Conservation (phyloP, 2,797 vertebrate genomes). For the Florisuga fusca region DNA sequence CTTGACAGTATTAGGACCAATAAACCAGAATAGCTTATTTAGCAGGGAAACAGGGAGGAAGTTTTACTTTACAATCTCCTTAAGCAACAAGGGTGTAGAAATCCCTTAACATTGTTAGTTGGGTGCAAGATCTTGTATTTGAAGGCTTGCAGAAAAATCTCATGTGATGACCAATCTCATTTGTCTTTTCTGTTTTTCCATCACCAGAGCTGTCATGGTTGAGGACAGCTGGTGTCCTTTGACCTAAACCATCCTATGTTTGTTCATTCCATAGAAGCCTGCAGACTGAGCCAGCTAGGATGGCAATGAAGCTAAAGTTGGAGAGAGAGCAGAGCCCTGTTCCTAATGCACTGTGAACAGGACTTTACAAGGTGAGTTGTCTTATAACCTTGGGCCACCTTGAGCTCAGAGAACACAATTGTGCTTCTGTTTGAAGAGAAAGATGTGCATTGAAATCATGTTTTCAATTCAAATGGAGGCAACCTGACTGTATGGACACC, state of each 20-base stretch:
- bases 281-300: neutral
- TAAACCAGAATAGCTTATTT: neutral
- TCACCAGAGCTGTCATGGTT: neutral
- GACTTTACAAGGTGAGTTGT: neutral
- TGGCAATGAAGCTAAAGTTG: neutral
- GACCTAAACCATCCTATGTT: neutral
- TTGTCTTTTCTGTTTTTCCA: neutral
- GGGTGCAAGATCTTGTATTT: neutral
- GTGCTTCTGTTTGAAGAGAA: neutral
- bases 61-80: neutral
- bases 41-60: neutral
- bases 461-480: neutral
- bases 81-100: neutral
- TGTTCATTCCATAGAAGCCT: neutral
- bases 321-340: neutral
- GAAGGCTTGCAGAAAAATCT: neutral
- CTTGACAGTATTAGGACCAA: neutral
- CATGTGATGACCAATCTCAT: neutral
- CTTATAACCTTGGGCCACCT: neutral
- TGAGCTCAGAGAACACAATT: neutral
- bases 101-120: neutral
- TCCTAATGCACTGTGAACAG: neutral
- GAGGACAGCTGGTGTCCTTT: neutral
- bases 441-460: rapidly evolving
- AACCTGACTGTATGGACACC: neutral